Percentiles rank a stretch among this genome's conserved stretches.
These are phyloP conservation scores for Drosophila baimaii DNA, from an alignment of 1,140 invertebrate species.

Conservation along the genomic window DNA sequence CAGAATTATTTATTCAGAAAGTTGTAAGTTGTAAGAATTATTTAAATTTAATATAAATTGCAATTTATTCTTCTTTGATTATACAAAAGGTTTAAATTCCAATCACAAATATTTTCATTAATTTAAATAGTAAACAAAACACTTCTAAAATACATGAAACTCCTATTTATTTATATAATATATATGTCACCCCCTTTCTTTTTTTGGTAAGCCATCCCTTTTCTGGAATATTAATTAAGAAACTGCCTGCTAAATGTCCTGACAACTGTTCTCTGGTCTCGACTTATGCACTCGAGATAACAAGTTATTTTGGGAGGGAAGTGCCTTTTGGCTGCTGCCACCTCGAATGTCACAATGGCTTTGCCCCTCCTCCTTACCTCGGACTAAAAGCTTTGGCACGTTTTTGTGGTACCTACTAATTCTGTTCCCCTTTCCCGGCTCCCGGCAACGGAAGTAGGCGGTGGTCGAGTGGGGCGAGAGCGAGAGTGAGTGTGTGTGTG, in stretches of 20 bases:
- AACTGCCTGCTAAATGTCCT: conserved; percentile 12
- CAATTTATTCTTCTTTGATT: neutral
- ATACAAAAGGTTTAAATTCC: too few relatives aligned
- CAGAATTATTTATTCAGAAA: too few relatives aligned
- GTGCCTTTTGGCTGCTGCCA: conserved; percentile 11
- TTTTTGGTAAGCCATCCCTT: neutral
- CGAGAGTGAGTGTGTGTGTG: conserved; percentile 38
- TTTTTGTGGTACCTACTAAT: conserved; percentile 59
- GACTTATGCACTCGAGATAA: conserved; percentile 30
- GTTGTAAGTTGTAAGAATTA: too few relatives aligned
- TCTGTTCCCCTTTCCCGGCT: neutral
- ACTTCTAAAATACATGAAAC: too few relatives aligned
- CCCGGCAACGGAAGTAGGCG: conserved; percentile 14
- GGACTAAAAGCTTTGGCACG: conserved; percentile 54
- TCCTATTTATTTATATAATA: neutral
- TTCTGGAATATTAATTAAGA: conserved; percentile 24
- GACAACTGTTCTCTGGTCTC: conserved; percentile 21
- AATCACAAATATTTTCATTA: too few relatives aligned
- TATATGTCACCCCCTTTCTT: too few relatives aligned
- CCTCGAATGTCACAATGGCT: conserved; percentile 35
- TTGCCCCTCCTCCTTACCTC: neutral
- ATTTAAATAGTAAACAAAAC: too few relatives aligned
- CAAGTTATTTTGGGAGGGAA: conserved; percentile 25
- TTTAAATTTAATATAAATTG: neutral
- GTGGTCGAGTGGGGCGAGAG: conserved; percentile 12